Percentiles rank a stretch among this genome's conserved stretches.
Evolutionary conservation across 2,888 invertebrate species (phyloP).

Genomic region (Rhagonycha fulva): DNA sequence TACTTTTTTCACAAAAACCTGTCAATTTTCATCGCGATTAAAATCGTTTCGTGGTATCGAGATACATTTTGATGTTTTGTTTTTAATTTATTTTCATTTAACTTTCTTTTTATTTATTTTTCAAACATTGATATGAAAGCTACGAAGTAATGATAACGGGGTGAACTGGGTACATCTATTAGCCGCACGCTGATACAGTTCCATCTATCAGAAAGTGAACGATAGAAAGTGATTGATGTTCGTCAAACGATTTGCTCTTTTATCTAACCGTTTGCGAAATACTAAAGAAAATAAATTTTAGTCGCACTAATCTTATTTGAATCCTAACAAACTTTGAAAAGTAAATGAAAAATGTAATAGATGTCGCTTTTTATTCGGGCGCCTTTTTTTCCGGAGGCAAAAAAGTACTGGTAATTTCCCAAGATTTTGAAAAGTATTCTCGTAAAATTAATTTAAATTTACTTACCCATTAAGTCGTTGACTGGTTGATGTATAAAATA

Average conservation of each 20-base stretch:
- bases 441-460: background rate
- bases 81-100: background rate
- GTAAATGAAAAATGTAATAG: background rate
- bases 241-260: constrained; percentile 1
- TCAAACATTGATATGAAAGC: background rate
- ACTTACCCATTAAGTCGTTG: background rate
- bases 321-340: background rate
- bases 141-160: background rate
- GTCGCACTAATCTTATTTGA: background rate
- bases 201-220: constrained; percentile 7
- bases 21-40: background rate
- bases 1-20: background rate
- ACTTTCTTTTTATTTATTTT: background rate
- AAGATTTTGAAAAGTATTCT: background rate
- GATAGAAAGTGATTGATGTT: constrained; percentile 20
- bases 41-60: background rate
- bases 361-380: background rate
- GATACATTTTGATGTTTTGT: background rate
- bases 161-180: constrained; percentile 7
- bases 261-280: background rate
- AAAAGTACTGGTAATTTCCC: background rate
- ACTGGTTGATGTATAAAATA: background rate
- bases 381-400: background rate
- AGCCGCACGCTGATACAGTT: constrained; percentile 3
- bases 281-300: background rate